phyloP scores from a whole-genome alignment of 2,797 vertebrate species.

The Benthosema pterotum region DNA sequence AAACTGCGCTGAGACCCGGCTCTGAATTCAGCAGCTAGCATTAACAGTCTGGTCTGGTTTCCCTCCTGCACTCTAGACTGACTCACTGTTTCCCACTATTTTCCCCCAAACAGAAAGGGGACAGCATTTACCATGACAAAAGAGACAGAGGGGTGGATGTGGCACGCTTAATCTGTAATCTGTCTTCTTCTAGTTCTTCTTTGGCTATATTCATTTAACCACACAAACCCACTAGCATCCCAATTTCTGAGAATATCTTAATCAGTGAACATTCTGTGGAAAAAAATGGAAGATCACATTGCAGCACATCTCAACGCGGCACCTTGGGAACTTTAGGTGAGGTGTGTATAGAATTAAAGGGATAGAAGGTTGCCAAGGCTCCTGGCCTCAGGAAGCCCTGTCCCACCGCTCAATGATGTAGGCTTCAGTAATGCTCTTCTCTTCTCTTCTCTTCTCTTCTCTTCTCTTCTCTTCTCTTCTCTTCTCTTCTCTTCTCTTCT shows the following conservation, averaged over 20 bases:
- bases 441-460: background rate
- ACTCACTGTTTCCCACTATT: slow-evolving; percentile 83
- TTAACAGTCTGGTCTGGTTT: slow-evolving; percentile 81
- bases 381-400: too few relatives aligned
- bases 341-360: too few relatives aligned
- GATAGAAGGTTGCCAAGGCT: too few relatives aligned
- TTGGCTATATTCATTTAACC: slow-evolving; percentile 51
- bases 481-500: background rate
- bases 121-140: slow-evolving; percentile 77
- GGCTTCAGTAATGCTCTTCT: background rate
- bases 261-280: too few relatives aligned
- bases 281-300: too few relatives aligned
- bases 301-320: too few relatives aligned
- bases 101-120: slow-evolving; percentile 70
- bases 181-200: slow-evolving; percentile 66
- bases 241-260: too few relatives aligned
- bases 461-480: background rate
- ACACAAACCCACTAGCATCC: too few relatives aligned
- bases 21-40: slow-evolving; percentile 74
- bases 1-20: slow-evolving; percentile 70
- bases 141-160: slow-evolving; percentile 64
- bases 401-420: too few relatives aligned
- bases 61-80: slow-evolving; percentile 72
- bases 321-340: too few relatives aligned
- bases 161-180: slow-evolving; percentile 79